These are phyloP conservation scores for Stegostoma tigrinum DNA, from an alignment of 2,113 vertebrate species.

Conservation along the genomic window DNA sequence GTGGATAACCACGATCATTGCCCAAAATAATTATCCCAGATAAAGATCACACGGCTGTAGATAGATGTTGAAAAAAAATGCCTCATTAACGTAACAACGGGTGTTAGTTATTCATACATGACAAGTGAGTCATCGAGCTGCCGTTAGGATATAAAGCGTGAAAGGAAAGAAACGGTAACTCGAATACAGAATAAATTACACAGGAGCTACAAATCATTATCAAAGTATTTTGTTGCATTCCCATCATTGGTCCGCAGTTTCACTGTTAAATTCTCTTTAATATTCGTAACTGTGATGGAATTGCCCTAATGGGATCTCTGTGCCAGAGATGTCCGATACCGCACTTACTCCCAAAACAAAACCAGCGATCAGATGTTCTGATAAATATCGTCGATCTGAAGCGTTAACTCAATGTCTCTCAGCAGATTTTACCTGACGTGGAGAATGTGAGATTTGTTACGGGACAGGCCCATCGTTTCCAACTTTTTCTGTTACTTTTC, in stretches of 20 bases:
- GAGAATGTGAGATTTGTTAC: too few species aligned
- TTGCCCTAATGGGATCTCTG: neutral
- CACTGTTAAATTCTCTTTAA: neutral
- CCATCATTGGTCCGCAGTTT: neutral
- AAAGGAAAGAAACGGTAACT: neutral
- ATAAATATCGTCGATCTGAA: neutral
- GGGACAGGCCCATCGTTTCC: neutral
- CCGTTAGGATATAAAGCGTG: neutral
- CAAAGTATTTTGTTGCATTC: neutral
- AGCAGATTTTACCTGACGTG: neutral
- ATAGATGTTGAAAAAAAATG: neutral
- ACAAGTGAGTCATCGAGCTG: neutral
- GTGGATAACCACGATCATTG: slow-evolving; percentile 2
- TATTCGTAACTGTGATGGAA: neutral
- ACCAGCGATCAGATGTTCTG: neutral
- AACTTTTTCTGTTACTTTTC: neutral
- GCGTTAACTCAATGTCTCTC: neutral
- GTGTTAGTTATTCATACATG: neutral
- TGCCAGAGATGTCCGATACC: neutral
- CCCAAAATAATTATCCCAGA: neutral
- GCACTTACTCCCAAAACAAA: neutral
- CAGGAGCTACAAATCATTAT: neutral
- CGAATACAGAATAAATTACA: neutral
- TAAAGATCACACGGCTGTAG: neutral
- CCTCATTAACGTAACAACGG: neutral